Conservation (phyloP, 2,888 invertebrate species). For the Coenonympha arcania region DNA sequence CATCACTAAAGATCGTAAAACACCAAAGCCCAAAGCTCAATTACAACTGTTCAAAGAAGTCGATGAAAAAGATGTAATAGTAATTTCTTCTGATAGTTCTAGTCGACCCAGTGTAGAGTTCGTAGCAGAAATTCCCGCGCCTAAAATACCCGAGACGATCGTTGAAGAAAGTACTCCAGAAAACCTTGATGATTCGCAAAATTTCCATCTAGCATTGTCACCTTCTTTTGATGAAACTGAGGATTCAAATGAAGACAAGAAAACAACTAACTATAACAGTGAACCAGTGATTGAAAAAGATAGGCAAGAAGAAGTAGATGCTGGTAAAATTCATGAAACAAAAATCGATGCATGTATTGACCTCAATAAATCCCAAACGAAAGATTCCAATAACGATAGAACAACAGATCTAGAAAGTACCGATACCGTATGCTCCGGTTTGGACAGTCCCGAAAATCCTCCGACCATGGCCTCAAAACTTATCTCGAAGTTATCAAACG, state of each 20-base stretch:
- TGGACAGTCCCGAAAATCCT: slow-evolving; percentile 57
- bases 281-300: slow-evolving; percentile 50
- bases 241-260: slow-evolving; percentile 29
- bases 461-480: slow-evolving; percentile 58
- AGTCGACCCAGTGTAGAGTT: slow-evolving; percentile 48
- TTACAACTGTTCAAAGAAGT: slow-evolving; percentile 32
- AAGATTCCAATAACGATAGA: slow-evolving; percentile 44
- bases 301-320: slow-evolving; percentile 42
- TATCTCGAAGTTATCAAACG: slow-evolving; percentile 66
- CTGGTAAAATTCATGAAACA: slow-evolving; percentile 41
- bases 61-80: slow-evolving; percentile 20
- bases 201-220: slow-evolving; percentile 55
- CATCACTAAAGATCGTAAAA: slow-evolving; percentile 45
- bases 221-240: slow-evolving; percentile 42
- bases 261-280: slow-evolving; percentile 39
- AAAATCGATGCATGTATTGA: slow-evolving; percentile 56
- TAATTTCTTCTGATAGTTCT: slow-evolving; percentile 35
- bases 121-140: slow-evolving; percentile 43
- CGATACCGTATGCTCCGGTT: slow-evolving; percentile 52
- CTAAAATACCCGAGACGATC: slow-evolving; percentile 45
- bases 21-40: slow-evolving; percentile 37
- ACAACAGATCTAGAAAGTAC: slow-evolving; percentile 64
- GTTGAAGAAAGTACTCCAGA: slow-evolving; percentile 46
- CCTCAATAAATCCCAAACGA: slow-evolving; percentile 37
- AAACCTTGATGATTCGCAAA: slow-evolving; percentile 58